Conservation (phyloP, 2,888 invertebrate genomes). For the Loripinus fragilis region DNA sequence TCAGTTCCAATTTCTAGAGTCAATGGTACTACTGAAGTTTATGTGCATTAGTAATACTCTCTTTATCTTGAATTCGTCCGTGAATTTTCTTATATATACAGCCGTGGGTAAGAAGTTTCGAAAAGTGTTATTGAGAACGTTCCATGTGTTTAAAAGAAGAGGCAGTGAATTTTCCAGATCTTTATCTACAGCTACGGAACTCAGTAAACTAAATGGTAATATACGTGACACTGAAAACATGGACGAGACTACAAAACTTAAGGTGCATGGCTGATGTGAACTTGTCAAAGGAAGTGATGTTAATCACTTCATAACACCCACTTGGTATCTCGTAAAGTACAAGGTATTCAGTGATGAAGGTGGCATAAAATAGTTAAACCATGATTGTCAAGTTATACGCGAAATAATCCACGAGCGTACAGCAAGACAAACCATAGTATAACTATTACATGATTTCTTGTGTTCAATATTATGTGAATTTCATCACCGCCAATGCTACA, state of each 20-base stretch:
- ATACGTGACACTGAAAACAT: constrained; percentile 32
- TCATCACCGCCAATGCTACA: too few species aligned
- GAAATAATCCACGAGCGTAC: too few species aligned
- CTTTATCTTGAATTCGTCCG: constrained; percentile 79
- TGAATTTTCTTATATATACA: constrained; percentile 81
- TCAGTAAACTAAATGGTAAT: constrained; percentile 42
- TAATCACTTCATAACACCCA: too few species aligned
- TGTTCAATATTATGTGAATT: too few species aligned
- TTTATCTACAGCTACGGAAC: constrained; percentile 47
- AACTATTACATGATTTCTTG: too few species aligned
- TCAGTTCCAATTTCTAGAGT: constrained; percentile 73
- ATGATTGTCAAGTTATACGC: too few species aligned
- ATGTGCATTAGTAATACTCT: constrained; percentile 77
- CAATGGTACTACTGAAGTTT: constrained; percentile 70
- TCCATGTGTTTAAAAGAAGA: constrained; percentile 60
- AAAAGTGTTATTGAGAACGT: constrained; percentile 71
- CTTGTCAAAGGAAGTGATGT: too few species aligned
- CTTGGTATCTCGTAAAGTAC: too few species aligned
- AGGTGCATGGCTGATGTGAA: background rate
- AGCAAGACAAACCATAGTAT: too few species aligned
- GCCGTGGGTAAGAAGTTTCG: constrained; percentile 79
- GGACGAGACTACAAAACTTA: constrained; percentile 36
- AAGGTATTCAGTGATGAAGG: too few species aligned
- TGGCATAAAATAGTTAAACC: too few species aligned
- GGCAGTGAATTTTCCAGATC: constrained; percentile 48